Evolutionary conservation across 2,113 vertebrate genomes (phyloP), one percentile per base, ranked within the genome.

Genomic region (Trichomycterus rosablanca): DNA sequence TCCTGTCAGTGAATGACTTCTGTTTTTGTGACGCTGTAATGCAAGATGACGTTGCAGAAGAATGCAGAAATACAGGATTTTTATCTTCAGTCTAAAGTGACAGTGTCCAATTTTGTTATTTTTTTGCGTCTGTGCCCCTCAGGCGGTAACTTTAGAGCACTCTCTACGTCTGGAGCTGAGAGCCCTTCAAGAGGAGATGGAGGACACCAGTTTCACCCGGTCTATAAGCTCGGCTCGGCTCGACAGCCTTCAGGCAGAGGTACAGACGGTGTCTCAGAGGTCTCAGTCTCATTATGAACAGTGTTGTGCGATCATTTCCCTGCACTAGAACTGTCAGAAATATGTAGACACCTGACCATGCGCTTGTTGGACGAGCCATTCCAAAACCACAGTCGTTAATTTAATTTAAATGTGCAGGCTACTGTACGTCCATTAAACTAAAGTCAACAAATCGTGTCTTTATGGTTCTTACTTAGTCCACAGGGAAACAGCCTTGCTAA

Each of bases 111-210:
- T 57, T 4, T 12, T 22, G 12, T 1, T 53, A 20, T 12, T 5
- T 35, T 30, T 42, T 19, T 24, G 44, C 16, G 5, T 39, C 14
- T 28, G 1, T 22, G 3, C 23, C n/a, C n/a, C 62, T 18, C 52
- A 89, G 87, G 84, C 87, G 4, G 85, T 89, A 8, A 77, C 84
- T 3, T 49, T 83, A 66, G 86, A 89, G 49, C 87, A 89, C 64
- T 66, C 77, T 30, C 59, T 89, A 48, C 84, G 84, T 49, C 83
- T 75, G 3, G 87, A 89, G 75, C 80, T 88, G 2, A 81, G 86
- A 4, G 61, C 76, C 42, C 65, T 88, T 18, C 80, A 73, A 66
- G 87, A 88, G 20, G 87, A 88, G 60, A 83, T 85, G 77, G 87
- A 89, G 1, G 86, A 89, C 12, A 82, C 79, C 0, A 82, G 80